Percentiles rank a stretch among this genome's conserved stretches.
These are phyloP conservation scores for Pseudorectes ferrugineus DNA, from an alignment of 2,113 vertebrate species.

Conservation along the genomic window DNA sequence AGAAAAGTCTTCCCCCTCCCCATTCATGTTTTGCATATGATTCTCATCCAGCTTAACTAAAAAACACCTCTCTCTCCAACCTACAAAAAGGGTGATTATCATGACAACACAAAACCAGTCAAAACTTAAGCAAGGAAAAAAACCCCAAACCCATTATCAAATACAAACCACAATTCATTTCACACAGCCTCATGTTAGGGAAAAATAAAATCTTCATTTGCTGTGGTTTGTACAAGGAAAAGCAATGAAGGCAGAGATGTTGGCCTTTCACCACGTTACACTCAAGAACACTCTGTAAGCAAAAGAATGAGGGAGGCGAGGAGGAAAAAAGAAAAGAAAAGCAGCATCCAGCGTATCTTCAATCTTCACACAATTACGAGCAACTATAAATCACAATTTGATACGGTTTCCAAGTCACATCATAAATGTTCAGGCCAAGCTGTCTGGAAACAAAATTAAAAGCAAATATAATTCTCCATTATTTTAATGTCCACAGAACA, in stretches of 20 bases:
- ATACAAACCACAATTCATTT: not conserved
- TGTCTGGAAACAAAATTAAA: conserved; percentile 71
- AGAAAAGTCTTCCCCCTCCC: not conserved
- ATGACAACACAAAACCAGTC: not conserved
- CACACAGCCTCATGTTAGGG: not conserved
- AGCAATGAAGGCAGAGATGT: not conserved
- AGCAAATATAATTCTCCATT: conserved; percentile 64
- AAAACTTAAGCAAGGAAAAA: not conserved
- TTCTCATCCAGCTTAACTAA: not conserved
- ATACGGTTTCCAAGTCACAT: conserved; percentile 67
- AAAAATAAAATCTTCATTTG: conserved; percentile 3
- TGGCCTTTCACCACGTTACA: not conserved
- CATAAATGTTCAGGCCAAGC: conserved; percentile 54
- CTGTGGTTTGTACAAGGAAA: not conserved
- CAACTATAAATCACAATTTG: conserved; percentile 43
- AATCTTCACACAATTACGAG: conserved; percentile 38
- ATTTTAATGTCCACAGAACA: conserved; percentile 50
- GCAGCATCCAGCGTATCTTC: conserved; percentile 14
- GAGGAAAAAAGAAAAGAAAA: not conserved
- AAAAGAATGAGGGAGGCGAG: not conserved
- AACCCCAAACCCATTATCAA: not conserved
- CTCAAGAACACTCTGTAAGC: not conserved
- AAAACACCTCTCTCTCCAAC: not conserved
- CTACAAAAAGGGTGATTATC: not conserved
- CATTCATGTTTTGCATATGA: not conserved